phyloP scores from a whole-genome alignment of 2,113 vertebrate species.

The Propithecus coquereli region DNA sequence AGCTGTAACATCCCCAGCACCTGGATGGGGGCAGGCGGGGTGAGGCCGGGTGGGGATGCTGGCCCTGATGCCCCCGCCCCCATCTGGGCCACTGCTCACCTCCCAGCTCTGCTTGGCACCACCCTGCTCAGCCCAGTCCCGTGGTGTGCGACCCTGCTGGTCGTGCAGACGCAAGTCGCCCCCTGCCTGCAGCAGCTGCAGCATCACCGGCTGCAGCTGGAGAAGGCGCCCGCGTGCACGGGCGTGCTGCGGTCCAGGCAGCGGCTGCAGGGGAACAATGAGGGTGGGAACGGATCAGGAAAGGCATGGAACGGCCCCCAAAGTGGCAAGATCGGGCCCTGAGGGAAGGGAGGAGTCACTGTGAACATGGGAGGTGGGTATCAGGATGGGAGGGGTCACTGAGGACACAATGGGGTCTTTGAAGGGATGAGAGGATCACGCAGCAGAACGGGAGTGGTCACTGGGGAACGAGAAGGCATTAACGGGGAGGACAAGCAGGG shows the following conservation, averaged over 20 bases:
- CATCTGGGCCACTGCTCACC: constrained; percentile 46
- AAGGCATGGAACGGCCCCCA: not conserved
- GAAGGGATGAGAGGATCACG: not conserved
- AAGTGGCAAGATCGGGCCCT: not conserved
- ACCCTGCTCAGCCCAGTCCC: constrained; percentile 80
- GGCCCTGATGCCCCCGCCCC: not conserved
- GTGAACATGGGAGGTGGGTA: not conserved
- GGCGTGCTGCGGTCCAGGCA: constrained; percentile 82
- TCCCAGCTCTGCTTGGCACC: constrained; percentile 37
- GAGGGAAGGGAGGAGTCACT: not conserved
- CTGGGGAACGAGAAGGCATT: not conserved
- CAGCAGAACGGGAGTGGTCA: not conserved
- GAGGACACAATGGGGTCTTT: not conserved
- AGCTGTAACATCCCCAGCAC: constrained; percentile 37
- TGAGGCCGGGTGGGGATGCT: not conserved
- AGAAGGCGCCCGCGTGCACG: constrained; percentile 80
- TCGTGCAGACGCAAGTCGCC: constrained; percentile 83
- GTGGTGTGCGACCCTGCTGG: constrained; percentile 70
- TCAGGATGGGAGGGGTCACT: not conserved
- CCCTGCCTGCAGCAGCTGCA: constrained; percentile 79
- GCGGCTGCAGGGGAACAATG: constrained; percentile 61
- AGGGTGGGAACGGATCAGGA: not conserved
- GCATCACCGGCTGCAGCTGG: constrained; percentile 63
- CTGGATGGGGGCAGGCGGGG: not conserved
- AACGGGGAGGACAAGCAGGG: not conserved